Evolutionary conservation across 2,113 vertebrate genomes (phyloP).

Genomic region (Azemiops feae): DNA sequence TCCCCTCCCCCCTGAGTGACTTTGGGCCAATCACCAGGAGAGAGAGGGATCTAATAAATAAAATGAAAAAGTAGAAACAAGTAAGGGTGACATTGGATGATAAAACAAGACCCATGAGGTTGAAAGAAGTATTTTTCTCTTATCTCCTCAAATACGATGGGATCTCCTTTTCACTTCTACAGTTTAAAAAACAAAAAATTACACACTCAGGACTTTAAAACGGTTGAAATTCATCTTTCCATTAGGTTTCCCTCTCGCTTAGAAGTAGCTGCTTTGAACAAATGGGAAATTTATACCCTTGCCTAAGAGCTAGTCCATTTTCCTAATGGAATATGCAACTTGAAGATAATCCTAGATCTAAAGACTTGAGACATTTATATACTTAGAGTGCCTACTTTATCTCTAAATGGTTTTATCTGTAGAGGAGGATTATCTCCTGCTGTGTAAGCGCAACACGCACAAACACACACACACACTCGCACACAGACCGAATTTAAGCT

Average conservation of each 20-base stretch:
- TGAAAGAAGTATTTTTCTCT: neutral
- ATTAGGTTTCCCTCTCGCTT: neutral
- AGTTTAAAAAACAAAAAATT: neutral
- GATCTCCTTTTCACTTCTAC: neutral
- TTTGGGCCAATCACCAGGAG: neutral
- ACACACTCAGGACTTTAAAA: neutral
- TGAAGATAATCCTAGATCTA: neutral
- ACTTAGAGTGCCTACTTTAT: neutral
- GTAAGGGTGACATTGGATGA: neutral
- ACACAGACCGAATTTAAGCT: neutral
- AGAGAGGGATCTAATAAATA: neutral
- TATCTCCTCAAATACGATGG: neutral
- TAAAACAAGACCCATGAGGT: neutral
- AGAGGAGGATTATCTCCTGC: neutral
- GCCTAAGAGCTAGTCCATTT: neutral
- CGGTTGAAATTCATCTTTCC: neutral
- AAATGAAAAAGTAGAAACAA: neutral
- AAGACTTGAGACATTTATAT: conserved; percentile 15
- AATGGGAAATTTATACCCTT: neutral
- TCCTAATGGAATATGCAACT: neutral
- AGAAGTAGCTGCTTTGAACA: neutral
- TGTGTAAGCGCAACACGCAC: too few species aligned
- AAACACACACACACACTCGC: neutral
- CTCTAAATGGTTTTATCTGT: neutral
- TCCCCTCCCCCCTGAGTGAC: too few species aligned